Percentiles rank a stretch among this genome's conserved stretches.
phyloP scores from a whole-genome alignment of 2,888 invertebrate species.

The Idaea aversata region DNA sequence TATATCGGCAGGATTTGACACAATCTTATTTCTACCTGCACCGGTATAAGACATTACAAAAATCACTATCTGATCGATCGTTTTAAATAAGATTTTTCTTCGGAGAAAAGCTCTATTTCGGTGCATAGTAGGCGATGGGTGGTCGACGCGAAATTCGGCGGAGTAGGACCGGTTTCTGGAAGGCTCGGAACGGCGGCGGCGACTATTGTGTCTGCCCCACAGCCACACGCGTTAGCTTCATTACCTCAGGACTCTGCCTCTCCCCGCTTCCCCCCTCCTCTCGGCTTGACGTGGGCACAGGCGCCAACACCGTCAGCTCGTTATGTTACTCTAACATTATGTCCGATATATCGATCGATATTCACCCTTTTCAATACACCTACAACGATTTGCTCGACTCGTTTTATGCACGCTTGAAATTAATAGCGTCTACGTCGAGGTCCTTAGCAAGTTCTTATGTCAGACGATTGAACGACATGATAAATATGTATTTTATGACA shows the following conservation, averaged over 20 bases:
- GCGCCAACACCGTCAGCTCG: constrained; percentile 47
- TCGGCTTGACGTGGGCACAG: constrained; percentile 33
- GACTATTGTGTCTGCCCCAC: constrained; percentile 72
- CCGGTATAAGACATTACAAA: background rate
- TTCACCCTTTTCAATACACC: constrained; percentile 7
- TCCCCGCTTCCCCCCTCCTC: constrained; percentile 32
- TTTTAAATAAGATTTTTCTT: background rate
- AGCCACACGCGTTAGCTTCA: constrained; percentile 70
- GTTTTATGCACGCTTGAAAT: constrained; percentile 4
- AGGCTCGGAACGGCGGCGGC: constrained; percentile 60
- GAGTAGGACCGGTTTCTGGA: constrained; percentile 74
- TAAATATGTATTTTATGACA: constrained; percentile 45
- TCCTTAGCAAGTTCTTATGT: background rate
- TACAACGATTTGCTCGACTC: constrained; percentile 8
- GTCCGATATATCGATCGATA: constrained; percentile 23
- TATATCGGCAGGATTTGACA: background rate
- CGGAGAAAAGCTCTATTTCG: constrained; percentile 1
- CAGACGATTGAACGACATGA: background rate
- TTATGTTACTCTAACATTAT: constrained; percentile 28
- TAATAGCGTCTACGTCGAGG: background rate
- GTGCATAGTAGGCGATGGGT: constrained; percentile 57
- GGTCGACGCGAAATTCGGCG: constrained; percentile 78
- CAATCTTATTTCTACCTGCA: background rate
- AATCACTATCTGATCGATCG: background rate
- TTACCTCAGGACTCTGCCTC: constrained; percentile 45